Conservation (phyloP, 2,888 invertebrate species). For the Rhingia rostrata region DNA sequence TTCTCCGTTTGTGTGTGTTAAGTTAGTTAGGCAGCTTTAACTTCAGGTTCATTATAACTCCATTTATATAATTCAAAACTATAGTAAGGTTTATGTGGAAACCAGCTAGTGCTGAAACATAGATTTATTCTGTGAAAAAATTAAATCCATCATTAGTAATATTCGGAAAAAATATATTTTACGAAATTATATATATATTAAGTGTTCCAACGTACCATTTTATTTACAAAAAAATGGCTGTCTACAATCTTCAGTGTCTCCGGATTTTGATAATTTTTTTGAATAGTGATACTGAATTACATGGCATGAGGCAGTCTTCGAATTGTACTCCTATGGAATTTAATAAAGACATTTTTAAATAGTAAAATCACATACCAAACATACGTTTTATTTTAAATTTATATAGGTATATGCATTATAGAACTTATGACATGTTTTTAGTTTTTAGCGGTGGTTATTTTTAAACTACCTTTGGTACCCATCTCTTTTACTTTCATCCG, state of each 20-base stretch:
- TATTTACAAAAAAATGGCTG: constrained; percentile 81
- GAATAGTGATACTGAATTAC: constrained; percentile 81
- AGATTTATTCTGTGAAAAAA: constrained; percentile 38
- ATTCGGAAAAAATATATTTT: background rate
- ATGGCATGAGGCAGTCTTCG: constrained; percentile 83
- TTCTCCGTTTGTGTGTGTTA: constrained; percentile 42
- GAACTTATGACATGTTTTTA: no score
- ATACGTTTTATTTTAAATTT: no score
- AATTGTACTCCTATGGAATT: constrained; percentile 81
- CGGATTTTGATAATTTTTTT: constrained; percentile 75
- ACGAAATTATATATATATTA: constrained; percentile 17
- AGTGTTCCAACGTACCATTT: constrained; percentile 74
- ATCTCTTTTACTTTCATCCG: no score
- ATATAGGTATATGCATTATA: no score
- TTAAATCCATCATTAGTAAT: background rate
- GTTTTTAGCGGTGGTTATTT: no score
- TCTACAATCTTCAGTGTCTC: constrained; percentile 80
- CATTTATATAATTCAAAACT: constrained; percentile 19
- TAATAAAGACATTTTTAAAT: background rate
- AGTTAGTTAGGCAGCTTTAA: constrained; percentile 74
- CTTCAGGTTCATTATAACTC: constrained; percentile 67
- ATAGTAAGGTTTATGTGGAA: constrained; percentile 13
- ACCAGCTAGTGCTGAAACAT: constrained; percentile 52
- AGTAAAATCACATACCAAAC: background rate
- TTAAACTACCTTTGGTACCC: no score